These are phyloP conservation scores for Macquaria ambigua DNA, from an alignment of 2,113 vertebrate species.

Conservation along the genomic window DNA sequence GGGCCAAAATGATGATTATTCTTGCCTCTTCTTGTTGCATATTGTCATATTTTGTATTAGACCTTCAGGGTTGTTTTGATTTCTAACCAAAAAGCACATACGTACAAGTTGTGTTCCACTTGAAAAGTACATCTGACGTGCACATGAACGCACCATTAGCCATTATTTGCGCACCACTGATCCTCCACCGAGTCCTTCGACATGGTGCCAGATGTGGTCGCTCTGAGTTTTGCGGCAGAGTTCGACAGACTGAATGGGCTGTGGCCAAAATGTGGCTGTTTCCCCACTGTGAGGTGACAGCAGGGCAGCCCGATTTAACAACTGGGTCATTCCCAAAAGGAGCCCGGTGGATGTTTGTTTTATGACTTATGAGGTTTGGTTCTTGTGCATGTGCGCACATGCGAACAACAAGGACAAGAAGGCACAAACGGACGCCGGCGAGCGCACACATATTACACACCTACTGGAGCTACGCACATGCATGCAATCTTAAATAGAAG, in stretches of 20 bases:
- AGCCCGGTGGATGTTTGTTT: conserved; percentile 63
- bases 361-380: conserved; percentile 61
- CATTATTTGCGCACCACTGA: conserved; percentile 32
- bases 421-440: not conserved
- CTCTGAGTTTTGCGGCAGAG: conserved; percentile 15
- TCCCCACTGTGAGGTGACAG: conserved; percentile 50
- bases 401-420: conserved; percentile 43
- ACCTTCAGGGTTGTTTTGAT: not conserved
- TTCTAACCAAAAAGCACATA: not conserved
- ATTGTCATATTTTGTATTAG: not conserved
- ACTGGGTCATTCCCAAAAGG: conserved; percentile 60
- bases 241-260: conserved; percentile 28
- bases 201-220: not conserved
- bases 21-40: not conserved
- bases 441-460: not conserved
- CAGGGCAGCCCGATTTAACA: conserved; percentile 56
- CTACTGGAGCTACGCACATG: not conserved
- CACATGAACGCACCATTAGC: conserved; percentile 47
- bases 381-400: conserved; percentile 41
- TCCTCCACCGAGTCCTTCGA: not conserved
- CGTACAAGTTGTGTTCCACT: not conserved
- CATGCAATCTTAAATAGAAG: conserved; percentile 2
- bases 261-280: conserved; percentile 22
- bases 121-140: not conserved
- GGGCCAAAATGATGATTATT: not conserved